A percentile compares a stretch with the other conserved stretches of the same genome.
phyloP scores from a whole-genome alignment of 2,888 invertebrate genomes.

The Congeria kusceri region DNA sequence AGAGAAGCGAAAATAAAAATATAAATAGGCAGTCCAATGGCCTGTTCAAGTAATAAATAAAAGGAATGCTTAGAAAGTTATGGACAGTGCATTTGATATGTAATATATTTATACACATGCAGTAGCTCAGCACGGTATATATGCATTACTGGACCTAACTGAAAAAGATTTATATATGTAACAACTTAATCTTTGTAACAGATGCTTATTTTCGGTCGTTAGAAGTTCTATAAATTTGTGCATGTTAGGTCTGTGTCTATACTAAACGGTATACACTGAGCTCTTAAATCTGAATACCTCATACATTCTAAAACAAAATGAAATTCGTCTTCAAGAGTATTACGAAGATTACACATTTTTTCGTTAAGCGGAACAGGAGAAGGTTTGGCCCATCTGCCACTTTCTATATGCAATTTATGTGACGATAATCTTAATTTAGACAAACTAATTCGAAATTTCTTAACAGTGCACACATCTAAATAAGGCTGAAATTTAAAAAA shows the following conservation, averaged over 20 bases:
- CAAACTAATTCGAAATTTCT: neutral
- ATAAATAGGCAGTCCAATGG: too few species aligned
- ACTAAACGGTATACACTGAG: constrained; percentile 3
- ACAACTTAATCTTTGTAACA: neutral
- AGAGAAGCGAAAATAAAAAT: too few species aligned
- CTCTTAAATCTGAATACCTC: neutral
- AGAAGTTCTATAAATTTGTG: neutral
- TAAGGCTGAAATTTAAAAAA: constrained; percentile 14
- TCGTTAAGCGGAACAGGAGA: neutral
- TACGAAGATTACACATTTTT: neutral
- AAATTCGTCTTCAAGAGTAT: neutral
- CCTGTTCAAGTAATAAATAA: too few species aligned
- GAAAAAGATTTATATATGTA: neutral
- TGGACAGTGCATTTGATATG: too few species aligned
- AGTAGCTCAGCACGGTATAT: too few species aligned
- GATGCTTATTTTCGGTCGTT: neutral
- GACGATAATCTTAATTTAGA: neutral
- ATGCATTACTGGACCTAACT: too few species aligned
- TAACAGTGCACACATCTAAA: neutral
- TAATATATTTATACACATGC: too few species aligned
- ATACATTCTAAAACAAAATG: constrained; percentile 4
- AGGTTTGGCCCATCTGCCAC: constrained; percentile 9
- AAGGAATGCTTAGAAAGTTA: too few species aligned
- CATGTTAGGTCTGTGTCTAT: constrained; percentile 5
- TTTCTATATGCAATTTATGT: too few species aligned